Evolutionary conservation across 2,888 invertebrate genomes (phyloP).

Genomic region (Opisthograptis luteolata): DNA sequence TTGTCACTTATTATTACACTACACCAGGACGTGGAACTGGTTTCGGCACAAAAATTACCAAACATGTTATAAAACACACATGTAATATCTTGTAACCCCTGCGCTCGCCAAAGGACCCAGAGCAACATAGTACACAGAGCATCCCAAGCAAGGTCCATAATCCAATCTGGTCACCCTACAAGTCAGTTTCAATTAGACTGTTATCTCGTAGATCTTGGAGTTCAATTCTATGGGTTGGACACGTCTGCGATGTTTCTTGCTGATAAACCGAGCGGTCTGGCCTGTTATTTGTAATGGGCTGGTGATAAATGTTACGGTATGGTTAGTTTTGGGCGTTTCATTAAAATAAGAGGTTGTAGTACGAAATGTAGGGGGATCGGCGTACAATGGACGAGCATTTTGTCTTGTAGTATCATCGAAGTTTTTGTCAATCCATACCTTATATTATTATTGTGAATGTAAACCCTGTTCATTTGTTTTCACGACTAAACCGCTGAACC

Average conservation of each 20-base stretch:
- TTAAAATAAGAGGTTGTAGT: conserved; percentile 12
- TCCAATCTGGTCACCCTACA: conserved; percentile 29
- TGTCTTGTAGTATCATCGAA: background rate
- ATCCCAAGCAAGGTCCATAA: conserved; percentile 22
- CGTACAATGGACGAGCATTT: background rate
- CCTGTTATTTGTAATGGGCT: conserved; percentile 19
- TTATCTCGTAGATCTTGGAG: conserved; percentile 26
- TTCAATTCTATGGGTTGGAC: conserved; percentile 29
- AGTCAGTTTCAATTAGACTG: conserved; percentile 36
- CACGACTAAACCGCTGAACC: no score
- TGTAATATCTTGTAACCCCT: no score
- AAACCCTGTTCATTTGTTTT: no score
- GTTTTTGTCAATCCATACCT: no score
- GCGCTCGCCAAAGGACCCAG: no score
- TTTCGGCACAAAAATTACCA: no score
- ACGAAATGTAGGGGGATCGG: background rate
- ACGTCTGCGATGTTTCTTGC: conserved; percentile 56
- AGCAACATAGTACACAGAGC: background rate
- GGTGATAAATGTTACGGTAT: conserved; percentile 28
- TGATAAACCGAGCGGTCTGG: conserved; percentile 42
- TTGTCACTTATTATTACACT: no score
- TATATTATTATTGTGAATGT: no score
- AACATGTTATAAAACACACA: no score
- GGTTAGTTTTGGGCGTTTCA: conserved; percentile 27
- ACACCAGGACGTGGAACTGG: no score